Base-by-base conservation (phyloP, 1,140 invertebrate species). In the Ladona fulva region DNA sequence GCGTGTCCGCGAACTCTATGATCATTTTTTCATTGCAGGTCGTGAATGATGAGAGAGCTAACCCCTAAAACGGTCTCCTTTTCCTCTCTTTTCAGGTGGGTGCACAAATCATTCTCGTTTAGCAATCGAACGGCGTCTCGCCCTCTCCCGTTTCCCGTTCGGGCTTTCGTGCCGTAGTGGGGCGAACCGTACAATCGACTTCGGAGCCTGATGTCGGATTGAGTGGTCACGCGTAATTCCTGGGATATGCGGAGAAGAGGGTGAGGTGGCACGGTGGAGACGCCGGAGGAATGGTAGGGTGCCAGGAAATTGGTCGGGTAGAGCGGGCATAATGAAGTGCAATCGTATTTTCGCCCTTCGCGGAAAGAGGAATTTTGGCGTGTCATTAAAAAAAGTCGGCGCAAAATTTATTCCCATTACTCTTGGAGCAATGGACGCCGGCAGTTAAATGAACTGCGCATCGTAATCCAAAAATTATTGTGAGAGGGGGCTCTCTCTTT, bases 181-280 rank as follows among this genome's bases (percentile, higher is more conserved):
- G 12, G 12, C n/a, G 44, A 66, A 22, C n/a, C 5, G 12, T 12
- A 66, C 14, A 66, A 66, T 66, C 52, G 52, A 66, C 52, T 66
- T 66, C 3, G 44, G 44, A 19, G 19, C 19, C 44, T 22, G 14
- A 19, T 66, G 52, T 66, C 52, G 52, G 52, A 66, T 19, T 6
- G 52, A 66, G 52, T 66, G 52, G 52, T 66, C 52, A 66, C n/a
- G 52, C 52, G 52, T 66, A 22, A 66, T 66, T 66, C 52, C 52
- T 66, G 52, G 52, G 12, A 22, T 5, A 66, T 66, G 52, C 52
- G 52, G 3, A 22, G n/a, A 16, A 66, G 14, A 66, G 52, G 52
- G n/a, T 66, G 52, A 22, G 14, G 52, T 11, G 44, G 10, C 44
- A 10, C 44, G 44, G 44, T 10, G 44, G 44, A 52, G 19, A 19